Base-by-base conservation (phyloP, 2,797 vertebrate species). In the Sebastes paucispinis region DNA sequence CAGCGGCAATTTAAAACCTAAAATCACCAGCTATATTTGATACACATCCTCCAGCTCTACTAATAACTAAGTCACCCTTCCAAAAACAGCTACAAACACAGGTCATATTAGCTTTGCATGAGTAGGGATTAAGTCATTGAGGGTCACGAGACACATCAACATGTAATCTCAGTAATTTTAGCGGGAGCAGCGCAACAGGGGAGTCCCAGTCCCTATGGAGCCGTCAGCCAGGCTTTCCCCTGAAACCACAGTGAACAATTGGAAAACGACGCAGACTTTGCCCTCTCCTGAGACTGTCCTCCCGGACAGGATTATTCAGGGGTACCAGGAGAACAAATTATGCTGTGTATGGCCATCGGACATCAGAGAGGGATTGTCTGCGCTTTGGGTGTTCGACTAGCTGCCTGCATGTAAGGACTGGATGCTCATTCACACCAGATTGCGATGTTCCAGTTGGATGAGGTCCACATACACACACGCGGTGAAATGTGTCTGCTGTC, bases 391-490 rank as follows among this genome's bases (percentile, higher is more conserved):
- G 57, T 62, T 78, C 32, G 31, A 66, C 59, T 36, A 16, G 67
- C 68, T 32, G 76, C 73, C 77, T 63, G 80, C 71, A n/a, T 75
- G 58, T 73, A 18, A 59, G 69, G 57, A 60, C 50, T 47, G 54
- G 43, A 69, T 13, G 77, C 77, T 82, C 64, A 69, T 80, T 89
- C 79, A 73, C 86, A 77, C 73, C 25, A 6, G 60, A 43, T 50
- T 85, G 81, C 75, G 29, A 85, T 62, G 75, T 83, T 86, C 74
- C 77, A 89, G 68, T 65, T 84, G 69, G 84, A 82, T 57, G 69
- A 60, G 52, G 73, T 75, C 72, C 65, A 80, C 70, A 39, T 52
- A 24, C 58, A 50, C 36, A 32, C 27, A 11, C 14, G 25, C 58
- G 22, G 64, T 20, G 55, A 75, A 69, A 63, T 65, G 69, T 77